These are phyloP conservation scores for Tragelaphus buxtoni DNA, from an alignment of 2,113 vertebrate genomes.

Conservation along the genomic window DNA sequence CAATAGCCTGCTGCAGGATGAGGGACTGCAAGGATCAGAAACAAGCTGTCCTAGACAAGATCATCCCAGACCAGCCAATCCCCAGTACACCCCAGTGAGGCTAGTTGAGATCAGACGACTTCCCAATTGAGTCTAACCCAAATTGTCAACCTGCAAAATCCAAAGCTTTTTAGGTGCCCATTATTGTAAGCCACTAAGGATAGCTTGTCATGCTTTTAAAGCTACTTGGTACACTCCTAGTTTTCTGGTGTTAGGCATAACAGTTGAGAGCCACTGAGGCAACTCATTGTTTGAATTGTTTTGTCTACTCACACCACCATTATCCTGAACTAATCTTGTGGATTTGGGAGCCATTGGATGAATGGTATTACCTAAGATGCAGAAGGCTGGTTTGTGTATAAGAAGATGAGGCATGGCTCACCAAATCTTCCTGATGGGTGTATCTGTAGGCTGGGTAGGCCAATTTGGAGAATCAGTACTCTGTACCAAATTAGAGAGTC, in stretches of 20 bases:
- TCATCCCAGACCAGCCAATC: not conserved
- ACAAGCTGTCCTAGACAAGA: not conserved
- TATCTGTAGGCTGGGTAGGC: not conserved
- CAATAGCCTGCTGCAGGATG: not conserved
- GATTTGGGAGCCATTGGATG: not conserved
- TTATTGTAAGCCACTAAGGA: not conserved
- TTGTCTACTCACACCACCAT: not conserved
- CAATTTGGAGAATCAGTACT: not conserved
- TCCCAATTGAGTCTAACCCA: not conserved
- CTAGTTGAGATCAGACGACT: not conserved
- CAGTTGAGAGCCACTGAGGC: not conserved
- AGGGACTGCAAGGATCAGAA: not conserved
- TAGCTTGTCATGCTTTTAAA: not conserved
- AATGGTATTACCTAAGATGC: not conserved
- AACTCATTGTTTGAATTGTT: not conserved
- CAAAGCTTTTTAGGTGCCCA: not conserved
- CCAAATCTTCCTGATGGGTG: not conserved
- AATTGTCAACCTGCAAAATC: not conserved
- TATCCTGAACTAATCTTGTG: not conserved
- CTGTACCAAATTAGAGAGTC: not conserved
- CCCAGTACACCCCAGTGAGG: not conserved
- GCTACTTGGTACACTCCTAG: not conserved
- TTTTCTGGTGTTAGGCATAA: not conserved
- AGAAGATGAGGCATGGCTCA: not conserved
- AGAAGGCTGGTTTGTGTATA: not conserved